Evolutionary conservation across 2,113 vertebrate genomes (phyloP).

Genomic region (Ariopsis seemanni): DNA sequence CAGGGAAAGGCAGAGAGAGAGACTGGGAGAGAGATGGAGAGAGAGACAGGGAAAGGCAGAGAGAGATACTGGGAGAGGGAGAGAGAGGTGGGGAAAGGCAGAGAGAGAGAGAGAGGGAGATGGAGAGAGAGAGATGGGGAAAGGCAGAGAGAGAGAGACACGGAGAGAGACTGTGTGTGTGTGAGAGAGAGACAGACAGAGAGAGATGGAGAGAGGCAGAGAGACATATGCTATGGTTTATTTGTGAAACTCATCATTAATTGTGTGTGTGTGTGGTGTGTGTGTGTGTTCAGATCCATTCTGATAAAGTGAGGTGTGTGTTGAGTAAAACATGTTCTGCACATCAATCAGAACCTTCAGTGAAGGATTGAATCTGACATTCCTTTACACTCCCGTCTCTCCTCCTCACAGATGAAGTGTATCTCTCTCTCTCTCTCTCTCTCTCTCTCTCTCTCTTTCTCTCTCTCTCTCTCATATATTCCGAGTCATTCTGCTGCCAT

Average conservation of each 20-base stretch:
- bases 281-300: not conserved
- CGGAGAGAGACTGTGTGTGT: not conserved
- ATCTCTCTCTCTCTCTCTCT: not conserved
- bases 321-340: not conserved
- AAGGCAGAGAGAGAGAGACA: no score
- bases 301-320: not conserved
- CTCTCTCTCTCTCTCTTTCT: not conserved
- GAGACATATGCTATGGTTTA: not conserved
- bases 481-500: constrained; percentile 26
- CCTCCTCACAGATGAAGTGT: constrained; percentile 5
- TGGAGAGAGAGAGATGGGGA: no score
- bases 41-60: no score
- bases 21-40: no score
- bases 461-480: no score
- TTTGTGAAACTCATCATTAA: not conserved
- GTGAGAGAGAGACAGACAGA: not conserved
- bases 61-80: no score
- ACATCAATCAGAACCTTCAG: not conserved
- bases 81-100: no score
- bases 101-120: no score
- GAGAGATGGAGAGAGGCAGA: not conserved
- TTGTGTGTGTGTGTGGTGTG: no score
- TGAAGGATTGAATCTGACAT: not conserved
- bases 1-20: no score
- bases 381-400: not conserved